Conservation (phyloP, 30 jellyfish, hydroid and myxozoan genomes). For the Turritopsis dohrnii region DNA sequence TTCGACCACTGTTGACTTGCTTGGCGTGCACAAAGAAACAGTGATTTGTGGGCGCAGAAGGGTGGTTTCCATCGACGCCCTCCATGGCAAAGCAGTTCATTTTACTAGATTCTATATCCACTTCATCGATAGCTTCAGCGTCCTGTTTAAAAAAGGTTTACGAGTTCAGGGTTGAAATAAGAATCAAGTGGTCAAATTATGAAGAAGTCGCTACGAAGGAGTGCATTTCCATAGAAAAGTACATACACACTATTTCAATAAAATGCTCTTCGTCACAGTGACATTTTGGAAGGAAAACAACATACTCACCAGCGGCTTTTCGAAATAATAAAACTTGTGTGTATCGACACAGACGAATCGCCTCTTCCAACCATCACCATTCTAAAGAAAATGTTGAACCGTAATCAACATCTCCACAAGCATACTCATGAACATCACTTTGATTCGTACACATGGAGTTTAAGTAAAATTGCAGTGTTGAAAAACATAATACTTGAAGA, state of each 20-base stretch:
- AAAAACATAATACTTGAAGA: too few relatives aligned
- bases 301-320: constrained; percentile 47
- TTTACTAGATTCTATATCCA: constrained; percentile 10
- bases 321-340: constrained; percentile 58
- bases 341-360: constrained; percentile 71
- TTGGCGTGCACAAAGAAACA: constrained; percentile 67
- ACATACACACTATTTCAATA: too few relatives aligned
- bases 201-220: too few relatives aligned
- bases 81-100: constrained; percentile 36
- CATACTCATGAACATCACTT: too few relatives aligned
- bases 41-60: constrained; percentile 48
- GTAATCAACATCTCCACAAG: not conserved
- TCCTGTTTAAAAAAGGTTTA: too few relatives aligned
- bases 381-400: constrained; percentile 36
- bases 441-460: too few relatives aligned
- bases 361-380: constrained; percentile 51
- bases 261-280: too few relatives aligned
- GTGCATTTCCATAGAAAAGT: too few relatives aligned
- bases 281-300: too few relatives aligned
- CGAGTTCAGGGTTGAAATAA: too few relatives aligned
- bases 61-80: constrained; percentile 89
- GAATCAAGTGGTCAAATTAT: too few relatives aligned
- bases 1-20: constrained; percentile 21
- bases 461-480: too few relatives aligned
- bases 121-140: constrained; percentile 32